Percentiles rank a stretch among this genome's conserved stretches.
phyloP scores from a whole-genome alignment of 2,888 invertebrate genomes.

The Xestia rhomboidea region DNA sequence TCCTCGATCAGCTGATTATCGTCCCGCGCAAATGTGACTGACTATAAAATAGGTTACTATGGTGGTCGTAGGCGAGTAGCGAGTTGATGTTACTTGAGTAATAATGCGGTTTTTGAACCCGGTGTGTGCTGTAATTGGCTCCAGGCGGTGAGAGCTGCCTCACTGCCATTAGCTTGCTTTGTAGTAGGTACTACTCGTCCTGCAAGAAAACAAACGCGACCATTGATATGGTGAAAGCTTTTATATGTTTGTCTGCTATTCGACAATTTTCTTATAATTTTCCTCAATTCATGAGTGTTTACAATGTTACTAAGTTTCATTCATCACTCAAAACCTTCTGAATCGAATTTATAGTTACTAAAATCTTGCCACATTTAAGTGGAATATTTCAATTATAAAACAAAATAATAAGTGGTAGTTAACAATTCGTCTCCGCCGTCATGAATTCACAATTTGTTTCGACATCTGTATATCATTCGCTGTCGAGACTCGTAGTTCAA shows the following conservation, averaged over 20 bases:
- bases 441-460: constrained; percentile 74
- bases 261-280: background rate
- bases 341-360: constrained; percentile 52
- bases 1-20: constrained; percentile 55
- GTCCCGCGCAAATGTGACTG: constrained; percentile 51
- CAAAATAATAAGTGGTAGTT: constrained; percentile 47
- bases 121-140: constrained; percentile 41
- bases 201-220: background rate
- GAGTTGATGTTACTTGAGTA: constrained; percentile 43
- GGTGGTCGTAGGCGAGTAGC: constrained; percentile 37
- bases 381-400: constrained; percentile 58
- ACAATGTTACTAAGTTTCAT: constrained; percentile 8
- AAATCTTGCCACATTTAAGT: constrained; percentile 47
- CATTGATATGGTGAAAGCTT: constrained; percentile 14
- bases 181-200: constrained; percentile 9
- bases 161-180: constrained; percentile 6
- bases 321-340: constrained; percentile 12
- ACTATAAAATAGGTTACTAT: constrained; percentile 61
- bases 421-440: constrained; percentile 58
- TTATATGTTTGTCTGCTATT: background rate
- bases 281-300: background rate
- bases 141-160: constrained; percentile 35
- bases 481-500: constrained; percentile 65
- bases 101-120: constrained; percentile 68
- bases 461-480: constrained; percentile 75